These are phyloP conservation scores for Podiceps cristatus DNA, from an alignment of 2,113 vertebrate species.

Conservation along the genomic window DNA sequence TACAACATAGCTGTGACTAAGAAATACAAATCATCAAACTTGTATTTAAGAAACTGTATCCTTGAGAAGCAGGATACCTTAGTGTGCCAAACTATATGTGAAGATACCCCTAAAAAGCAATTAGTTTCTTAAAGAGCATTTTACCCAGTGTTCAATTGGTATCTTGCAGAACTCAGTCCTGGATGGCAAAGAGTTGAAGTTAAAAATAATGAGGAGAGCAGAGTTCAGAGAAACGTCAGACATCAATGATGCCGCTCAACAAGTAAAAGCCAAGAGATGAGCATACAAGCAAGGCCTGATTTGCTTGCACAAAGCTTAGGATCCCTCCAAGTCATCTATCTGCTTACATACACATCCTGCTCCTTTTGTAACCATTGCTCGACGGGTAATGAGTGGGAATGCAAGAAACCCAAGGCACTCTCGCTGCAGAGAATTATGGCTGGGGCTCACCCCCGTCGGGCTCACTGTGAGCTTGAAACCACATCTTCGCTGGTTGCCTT, in stretches of 20 bases:
- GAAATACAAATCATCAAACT: not conserved
- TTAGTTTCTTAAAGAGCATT: not conserved
- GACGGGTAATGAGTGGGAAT: not conserved
- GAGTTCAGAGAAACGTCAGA: not conserved
- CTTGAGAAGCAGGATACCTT: not conserved
- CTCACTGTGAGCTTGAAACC: accelerated
- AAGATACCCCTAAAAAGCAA: not conserved
- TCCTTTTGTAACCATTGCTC: not conserved
- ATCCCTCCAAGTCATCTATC: not conserved
- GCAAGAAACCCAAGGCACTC: no score
- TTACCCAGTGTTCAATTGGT: not conserved
- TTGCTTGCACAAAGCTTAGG: not conserved
- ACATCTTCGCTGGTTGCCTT: not conserved
- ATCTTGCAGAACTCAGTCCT: not conserved
- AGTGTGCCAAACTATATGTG: not conserved
- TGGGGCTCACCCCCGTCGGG: accelerated
- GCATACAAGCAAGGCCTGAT: not conserved
- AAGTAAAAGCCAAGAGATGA: not conserved
- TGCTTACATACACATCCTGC: not conserved
- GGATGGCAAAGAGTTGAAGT: not conserved
- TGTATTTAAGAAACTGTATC: not conserved
- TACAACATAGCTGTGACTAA: not conserved
- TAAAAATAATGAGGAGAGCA: not conserved
- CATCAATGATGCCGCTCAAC: not conserved
- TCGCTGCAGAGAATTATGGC: not conserved